Conservation (phyloP, 1,140 invertebrate genomes). For the Colletes latitarsis region DNA sequence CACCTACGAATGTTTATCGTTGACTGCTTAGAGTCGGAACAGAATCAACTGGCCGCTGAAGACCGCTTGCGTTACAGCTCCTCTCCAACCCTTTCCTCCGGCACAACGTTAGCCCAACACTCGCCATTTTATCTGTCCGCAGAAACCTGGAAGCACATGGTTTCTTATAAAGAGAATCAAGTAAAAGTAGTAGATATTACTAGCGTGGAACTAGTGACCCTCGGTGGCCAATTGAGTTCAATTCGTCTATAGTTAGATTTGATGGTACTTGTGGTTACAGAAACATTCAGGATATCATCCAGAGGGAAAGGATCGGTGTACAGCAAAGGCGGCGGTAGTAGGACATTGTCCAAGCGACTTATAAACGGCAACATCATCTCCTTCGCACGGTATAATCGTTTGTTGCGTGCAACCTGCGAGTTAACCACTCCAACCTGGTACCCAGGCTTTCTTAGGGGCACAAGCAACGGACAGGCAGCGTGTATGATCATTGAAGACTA, state of each 20-base stretch:
- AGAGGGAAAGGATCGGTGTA: constrained; percentile 81
- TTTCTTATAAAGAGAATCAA: too few species aligned
- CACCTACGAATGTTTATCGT: too few species aligned
- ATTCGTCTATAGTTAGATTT: not conserved
- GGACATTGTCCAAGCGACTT: constrained; percentile 73
- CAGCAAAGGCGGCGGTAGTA: constrained; percentile 79
- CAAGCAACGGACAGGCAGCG: constrained; percentile 83
- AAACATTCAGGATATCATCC: constrained; percentile 82
- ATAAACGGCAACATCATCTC: constrained; percentile 76
- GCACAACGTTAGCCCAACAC: too few species aligned
- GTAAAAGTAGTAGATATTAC: too few species aligned
- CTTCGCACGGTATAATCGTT: constrained; percentile 68
- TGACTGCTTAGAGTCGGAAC: too few species aligned
- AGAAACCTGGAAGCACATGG: not conserved
- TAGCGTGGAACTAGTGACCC: too few species aligned
- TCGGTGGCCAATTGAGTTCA: not conserved
- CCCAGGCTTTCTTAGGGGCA: constrained; percentile 76
- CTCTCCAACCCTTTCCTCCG: too few species aligned
- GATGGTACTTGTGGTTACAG: constrained; percentile 60
- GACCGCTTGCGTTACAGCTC: too few species aligned
- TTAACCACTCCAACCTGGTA: constrained; percentile 71
- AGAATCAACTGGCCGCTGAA: too few species aligned
- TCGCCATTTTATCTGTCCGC: too few species aligned
- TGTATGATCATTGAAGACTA: constrained; percentile 83
- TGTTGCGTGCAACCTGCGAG: constrained; percentile 65